phyloP scores from a whole-genome alignment of 2,888 invertebrate species.

The Andrena hattorfiana region DNA sequence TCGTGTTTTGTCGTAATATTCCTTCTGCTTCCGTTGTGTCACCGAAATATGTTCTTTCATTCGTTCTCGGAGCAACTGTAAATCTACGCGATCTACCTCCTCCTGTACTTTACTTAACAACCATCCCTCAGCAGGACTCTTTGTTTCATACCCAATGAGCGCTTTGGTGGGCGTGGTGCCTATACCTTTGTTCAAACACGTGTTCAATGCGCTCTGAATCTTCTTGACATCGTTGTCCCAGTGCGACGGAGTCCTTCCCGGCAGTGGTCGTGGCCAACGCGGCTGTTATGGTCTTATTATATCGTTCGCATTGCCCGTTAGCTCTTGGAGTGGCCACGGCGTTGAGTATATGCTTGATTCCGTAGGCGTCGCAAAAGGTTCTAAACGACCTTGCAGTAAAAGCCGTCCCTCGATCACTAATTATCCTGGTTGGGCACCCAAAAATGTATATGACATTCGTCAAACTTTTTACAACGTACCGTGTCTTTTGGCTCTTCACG shows the following conservation, averaged over 20 bases:
- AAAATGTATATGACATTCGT: background rate
- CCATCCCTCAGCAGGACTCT: background rate
- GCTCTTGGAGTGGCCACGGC: slow-evolving; percentile 3
- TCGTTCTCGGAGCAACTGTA: background rate
- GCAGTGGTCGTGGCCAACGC: background rate
- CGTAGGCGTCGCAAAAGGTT: background rate
- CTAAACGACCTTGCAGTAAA: background rate
- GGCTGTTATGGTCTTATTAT: background rate
- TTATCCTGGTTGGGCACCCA: background rate
- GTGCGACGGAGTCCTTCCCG: background rate
- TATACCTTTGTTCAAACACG: background rate
- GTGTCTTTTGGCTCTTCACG: background rate
- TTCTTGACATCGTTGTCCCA: background rate
- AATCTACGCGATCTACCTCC: background rate
- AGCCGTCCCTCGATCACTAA: background rate
- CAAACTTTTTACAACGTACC: background rate
- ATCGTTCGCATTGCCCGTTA: slow-evolving; percentile 6
- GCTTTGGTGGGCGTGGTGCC: background rate
- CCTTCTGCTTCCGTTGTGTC: background rate
- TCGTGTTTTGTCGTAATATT: background rate
- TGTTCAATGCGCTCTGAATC: background rate
- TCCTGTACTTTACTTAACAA: background rate
- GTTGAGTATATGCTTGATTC: slow-evolving; percentile 1
- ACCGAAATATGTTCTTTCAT: background rate
- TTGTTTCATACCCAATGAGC: background rate